These are phyloP conservation scores for Gonioctena quinquepunctata DNA, from an alignment of 1,140 invertebrate genomes.

Conservation along the genomic window DNA sequence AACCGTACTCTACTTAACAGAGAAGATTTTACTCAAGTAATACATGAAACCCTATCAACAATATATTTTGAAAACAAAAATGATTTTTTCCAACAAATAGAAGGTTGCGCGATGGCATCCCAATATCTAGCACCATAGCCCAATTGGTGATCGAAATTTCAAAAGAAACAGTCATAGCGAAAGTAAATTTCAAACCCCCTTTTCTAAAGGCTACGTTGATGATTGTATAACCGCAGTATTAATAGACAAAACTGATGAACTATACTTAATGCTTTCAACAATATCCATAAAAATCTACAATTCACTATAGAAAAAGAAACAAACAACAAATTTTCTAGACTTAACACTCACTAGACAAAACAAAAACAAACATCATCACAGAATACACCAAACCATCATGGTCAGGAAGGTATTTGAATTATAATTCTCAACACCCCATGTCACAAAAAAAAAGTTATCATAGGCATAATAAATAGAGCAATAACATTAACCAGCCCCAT, in stretches of 20 bases:
- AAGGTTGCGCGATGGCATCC: constrained; percentile 14
- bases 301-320: not conserved
- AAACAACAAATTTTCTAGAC: not conserved
- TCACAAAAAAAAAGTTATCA: not conserved
- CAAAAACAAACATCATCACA: not conserved
- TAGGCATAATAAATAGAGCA: not conserved
- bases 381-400: not conserved
- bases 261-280: constrained; percentile 2
- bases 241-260: not conserved
- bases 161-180: not conserved
- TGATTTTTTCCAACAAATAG: constrained; percentile 16
- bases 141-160: constrained; percentile 12
- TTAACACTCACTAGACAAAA: not conserved
- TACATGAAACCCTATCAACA: not conserved
- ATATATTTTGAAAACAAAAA: constrained; percentile 1
- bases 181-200: not conserved
- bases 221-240: not conserved
- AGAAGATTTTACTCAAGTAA: constrained; percentile 1
- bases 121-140: constrained; percentile 6
- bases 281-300: constrained; percentile 1
- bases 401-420: not conserved
- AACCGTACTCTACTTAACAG: not conserved
- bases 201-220: constrained; percentile 9
- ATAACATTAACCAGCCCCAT: not conserved
- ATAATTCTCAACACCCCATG: not conserved